These are phyloP conservation scores for Alloplasta piceator DNA, from an alignment of 2,888 invertebrate species.

Conservation along the genomic window DNA sequence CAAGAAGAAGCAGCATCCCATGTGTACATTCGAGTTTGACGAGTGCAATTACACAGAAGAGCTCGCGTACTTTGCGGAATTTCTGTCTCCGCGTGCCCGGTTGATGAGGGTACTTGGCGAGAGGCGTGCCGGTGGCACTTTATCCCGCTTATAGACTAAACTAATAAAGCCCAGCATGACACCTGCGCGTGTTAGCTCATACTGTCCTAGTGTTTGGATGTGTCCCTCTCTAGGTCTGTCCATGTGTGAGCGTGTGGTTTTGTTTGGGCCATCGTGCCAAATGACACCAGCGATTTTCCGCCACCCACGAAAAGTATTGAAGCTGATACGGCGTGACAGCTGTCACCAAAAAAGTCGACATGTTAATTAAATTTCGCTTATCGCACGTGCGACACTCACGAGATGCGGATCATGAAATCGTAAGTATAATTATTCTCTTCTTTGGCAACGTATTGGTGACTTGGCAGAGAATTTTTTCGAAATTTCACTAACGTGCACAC, in stretches of 20 bases:
- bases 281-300: slow-evolving; percentile 38
- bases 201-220: too few species aligned
- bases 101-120: slow-evolving; percentile 61
- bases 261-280: slow-evolving; percentile 35
- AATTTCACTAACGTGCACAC: neutral
- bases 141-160: slow-evolving; percentile 61
- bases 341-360: slow-evolving; percentile 21
- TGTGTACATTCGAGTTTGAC: slow-evolving; percentile 66
- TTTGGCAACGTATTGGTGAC: neutral
- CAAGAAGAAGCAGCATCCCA: slow-evolving; percentile 29
- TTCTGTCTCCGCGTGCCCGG: slow-evolving; percentile 49
- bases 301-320: slow-evolving; percentile 44
- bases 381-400: neutral
- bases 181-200: slow-evolving; percentile 31
- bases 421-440: slow-evolving; percentile 24
- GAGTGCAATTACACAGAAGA: slow-evolving; percentile 66
- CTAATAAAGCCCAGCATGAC: slow-evolving; percentile 62
- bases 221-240: neutral
- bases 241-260: slow-evolving; percentile 4
- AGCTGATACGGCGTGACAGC: neutral
- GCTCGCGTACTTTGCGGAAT: slow-evolving; percentile 49
- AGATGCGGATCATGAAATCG: slow-evolving; percentile 7
- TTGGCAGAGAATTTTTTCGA: slow-evolving; percentile 1
- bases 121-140: slow-evolving; percentile 59
- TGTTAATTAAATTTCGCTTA: slow-evolving; percentile 49